Evolutionary conservation across 2,797 vertebrate species (phyloP).

Genomic region (Argentina silus): DNA sequence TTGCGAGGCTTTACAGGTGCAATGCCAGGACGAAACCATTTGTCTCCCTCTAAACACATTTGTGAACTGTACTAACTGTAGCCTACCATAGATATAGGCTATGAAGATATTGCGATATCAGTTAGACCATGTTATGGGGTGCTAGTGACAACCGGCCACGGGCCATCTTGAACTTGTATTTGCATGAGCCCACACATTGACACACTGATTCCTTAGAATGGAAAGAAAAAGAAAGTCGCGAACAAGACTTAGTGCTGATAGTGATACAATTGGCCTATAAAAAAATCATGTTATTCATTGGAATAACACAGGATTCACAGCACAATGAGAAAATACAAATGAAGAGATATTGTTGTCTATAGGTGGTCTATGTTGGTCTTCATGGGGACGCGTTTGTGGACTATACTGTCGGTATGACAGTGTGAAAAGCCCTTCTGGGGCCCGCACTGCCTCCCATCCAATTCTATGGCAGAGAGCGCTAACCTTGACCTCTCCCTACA

Average conservation of each 20-base stretch:
- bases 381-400: neutral
- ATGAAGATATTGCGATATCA: too few species aligned
- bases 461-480: constrained; percentile 83
- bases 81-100: too few species aligned
- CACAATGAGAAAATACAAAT: neutral
- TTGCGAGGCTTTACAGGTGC: neutral
- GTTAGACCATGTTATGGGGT: too few species aligned
- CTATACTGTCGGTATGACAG: neutral
- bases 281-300: neutral
- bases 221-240: neutral
- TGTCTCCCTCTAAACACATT: neutral
- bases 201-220: neutral
- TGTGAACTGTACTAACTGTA: too few species aligned
- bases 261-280: neutral
- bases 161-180: constrained; percentile 40
- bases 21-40: neutral
- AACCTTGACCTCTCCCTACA: constrained; percentile 93
- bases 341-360: neutral
- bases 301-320: neutral
- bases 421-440: neutral
- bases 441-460: neutral
- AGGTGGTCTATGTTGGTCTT: neutral
- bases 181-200: constrained; percentile 22
- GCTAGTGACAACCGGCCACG: constrained; percentile 50
- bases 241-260: too few species aligned